Evolutionary conservation across 1,140 invertebrate species (phyloP).

Genomic region (Eubasilissa regina): DNA sequence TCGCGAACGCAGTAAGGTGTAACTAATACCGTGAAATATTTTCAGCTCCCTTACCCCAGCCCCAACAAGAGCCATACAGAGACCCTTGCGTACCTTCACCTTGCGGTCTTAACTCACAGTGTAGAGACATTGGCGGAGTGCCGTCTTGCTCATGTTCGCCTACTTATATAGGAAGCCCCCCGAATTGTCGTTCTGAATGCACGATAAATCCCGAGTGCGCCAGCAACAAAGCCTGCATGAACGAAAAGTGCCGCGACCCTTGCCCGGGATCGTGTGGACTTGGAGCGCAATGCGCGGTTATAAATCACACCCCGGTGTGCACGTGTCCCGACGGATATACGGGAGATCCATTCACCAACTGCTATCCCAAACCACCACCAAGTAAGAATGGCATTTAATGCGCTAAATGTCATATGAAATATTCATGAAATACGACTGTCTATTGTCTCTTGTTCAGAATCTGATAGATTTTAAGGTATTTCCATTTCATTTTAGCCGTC

Average conservation of each 20-base stretch:
- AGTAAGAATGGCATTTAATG: slow-evolving; percentile 17
- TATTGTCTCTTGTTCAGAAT: too few species aligned
- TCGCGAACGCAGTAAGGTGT: background rate
- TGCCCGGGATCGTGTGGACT: slow-evolving; percentile 84
- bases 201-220: slow-evolving; percentile 82
- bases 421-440: too few species aligned
- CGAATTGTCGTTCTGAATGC: slow-evolving; percentile 83
- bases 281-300: slow-evolving; percentile 83
- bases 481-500: slow-evolving; percentile 71
- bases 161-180: slow-evolving; percentile 80
- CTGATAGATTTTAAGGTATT: slow-evolving; percentile 60
- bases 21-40: slow-evolving; percentile 79
- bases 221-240: slow-evolving; percentile 81
- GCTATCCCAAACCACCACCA: too few species aligned
- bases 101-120: slow-evolving; percentile 83
- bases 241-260: slow-evolving; percentile 82
- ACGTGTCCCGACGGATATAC: too few species aligned
- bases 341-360: too few species aligned
- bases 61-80: slow-evolving; percentile 62
- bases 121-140: slow-evolving; percentile 76
- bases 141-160: slow-evolving; percentile 80
- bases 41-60: slow-evolving; percentile 63
- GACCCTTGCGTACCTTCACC: slow-evolving; percentile 81
- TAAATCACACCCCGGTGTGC: too few species aligned
- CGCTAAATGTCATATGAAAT: too few species aligned